Evolutionary conservation across 2,797 vertebrate species (phyloP).

Genomic region (Apogon hyalosoma): DNA sequence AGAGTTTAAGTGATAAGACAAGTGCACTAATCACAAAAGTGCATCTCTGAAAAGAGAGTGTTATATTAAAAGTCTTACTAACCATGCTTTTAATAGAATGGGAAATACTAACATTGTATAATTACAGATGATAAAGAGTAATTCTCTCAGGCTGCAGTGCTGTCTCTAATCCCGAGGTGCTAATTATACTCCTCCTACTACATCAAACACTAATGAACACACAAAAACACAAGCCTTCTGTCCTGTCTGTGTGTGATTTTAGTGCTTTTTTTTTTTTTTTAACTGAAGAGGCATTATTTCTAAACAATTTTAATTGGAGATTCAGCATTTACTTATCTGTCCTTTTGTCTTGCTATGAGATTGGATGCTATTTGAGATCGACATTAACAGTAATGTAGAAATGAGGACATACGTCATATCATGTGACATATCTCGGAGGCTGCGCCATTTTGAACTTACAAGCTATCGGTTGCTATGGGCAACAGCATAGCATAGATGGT

Average conservation of each 20-base stretch:
- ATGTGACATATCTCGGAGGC: no score
- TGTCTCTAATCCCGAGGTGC: constrained; percentile 33
- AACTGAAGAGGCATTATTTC: not conserved
- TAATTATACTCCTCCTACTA: constrained; percentile 12
- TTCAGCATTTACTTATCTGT: not conserved
- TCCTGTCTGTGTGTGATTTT: constrained; percentile 27
- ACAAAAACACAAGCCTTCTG: constrained; percentile 16
- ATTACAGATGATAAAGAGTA: constrained; percentile 6
- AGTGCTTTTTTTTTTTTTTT: no score
- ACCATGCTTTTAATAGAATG: constrained; percentile 14
- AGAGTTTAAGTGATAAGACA: constrained; percentile 14
- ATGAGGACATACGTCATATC: no score
- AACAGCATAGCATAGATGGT: no score
- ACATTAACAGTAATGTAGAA: no score
- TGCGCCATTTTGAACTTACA: no score
- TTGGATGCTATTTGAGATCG: not conserved
- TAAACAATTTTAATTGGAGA: constrained; percentile 9
- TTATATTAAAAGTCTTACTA: not conserved
- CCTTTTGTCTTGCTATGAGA: not conserved
- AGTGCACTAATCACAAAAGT: constrained; percentile 33
- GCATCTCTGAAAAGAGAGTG: constrained; percentile 16
- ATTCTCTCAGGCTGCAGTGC: constrained; percentile 34
- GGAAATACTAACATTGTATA: constrained; percentile 40
- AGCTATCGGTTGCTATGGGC: no score
- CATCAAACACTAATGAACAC: not conserved